Conservation (phyloP, 2,888 invertebrate genomes). For the Bombylius discolor region DNA sequence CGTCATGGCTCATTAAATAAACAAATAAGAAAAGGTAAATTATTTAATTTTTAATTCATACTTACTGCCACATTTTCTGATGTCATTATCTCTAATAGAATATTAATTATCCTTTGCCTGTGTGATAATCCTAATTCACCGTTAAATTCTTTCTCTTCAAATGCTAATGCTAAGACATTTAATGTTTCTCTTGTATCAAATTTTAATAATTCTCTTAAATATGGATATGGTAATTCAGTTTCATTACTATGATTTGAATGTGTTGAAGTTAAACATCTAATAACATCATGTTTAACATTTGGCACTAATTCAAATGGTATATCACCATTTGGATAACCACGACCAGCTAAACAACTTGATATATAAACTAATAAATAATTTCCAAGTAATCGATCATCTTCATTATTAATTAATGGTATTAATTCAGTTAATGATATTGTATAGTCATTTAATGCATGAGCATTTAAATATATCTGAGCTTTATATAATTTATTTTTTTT, state of each 20-base stretch:
- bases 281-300: constrained; percentile 59
- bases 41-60: constrained; percentile 7
- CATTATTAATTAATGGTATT: constrained; percentile 40
- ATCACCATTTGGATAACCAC: constrained; percentile 67
- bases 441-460: constrained; percentile 62
- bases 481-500: constrained; percentile 31
- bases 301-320: constrained; percentile 48
- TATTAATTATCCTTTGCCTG: constrained; percentile 64
- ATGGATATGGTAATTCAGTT: constrained; percentile 54
- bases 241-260: constrained; percentile 50
- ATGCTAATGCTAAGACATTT: constrained; percentile 72
- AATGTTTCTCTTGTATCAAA: constrained; percentile 78
- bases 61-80: constrained; percentile 52
- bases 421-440: constrained; percentile 59
- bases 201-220: constrained; percentile 56
- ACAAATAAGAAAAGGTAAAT: background rate
- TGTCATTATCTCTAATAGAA: constrained; percentile 60
- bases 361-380: constrained; percentile 76
- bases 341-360: constrained; percentile 75
- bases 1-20: background rate
- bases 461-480: constrained; percentile 55
- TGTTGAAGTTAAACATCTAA: constrained; percentile 53
- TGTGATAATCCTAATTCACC: constrained; percentile 57
- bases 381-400: constrained; percentile 48
- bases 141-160: constrained; percentile 66